These are phyloP conservation scores for Mionectes olivaceus DNA, from an alignment of 2,797 vertebrate species.

Conservation along the genomic window DNA sequence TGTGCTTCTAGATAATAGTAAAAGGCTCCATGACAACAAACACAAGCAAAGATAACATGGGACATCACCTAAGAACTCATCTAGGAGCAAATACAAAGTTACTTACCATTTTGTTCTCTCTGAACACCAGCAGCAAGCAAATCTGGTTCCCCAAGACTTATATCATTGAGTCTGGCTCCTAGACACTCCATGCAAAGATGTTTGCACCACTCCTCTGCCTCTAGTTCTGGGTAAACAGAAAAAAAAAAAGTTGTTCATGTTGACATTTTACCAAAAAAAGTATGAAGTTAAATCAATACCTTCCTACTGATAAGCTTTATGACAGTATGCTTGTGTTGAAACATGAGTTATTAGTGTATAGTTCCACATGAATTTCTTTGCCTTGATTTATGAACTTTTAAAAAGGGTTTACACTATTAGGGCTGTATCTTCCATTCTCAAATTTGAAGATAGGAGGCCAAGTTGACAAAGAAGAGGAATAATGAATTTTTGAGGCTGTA, in stretches of 20 bases:
- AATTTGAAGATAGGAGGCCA: not conserved
- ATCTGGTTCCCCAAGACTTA: slow-evolving; percentile 98
- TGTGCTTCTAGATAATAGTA: not conserved
- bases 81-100: not conserved
- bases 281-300: not conserved
- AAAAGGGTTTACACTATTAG: not conserved
- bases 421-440: not conserved
- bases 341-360: not conserved
- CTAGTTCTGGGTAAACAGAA: slow-evolving; percentile 85
- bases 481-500: not conserved
- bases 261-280: not conserved
- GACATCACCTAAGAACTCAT: not conserved
- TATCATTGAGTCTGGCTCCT: slow-evolving; percentile 95
- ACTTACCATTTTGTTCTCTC: slow-evolving; percentile 96
- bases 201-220: slow-evolving; percentile 99
- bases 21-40: not conserved
- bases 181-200: slow-evolving; percentile 96
- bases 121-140: slow-evolving; percentile 97
- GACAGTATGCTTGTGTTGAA: not conserved
- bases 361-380: not conserved
- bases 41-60: not conserved
- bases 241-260: not conserved
- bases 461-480: not conserved
- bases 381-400: not conserved
- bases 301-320: not conserved